Base-by-base conservation (phyloP, 53 echinoderm and acorn worm genomes). In the Zoroaster sp. region DNA sequence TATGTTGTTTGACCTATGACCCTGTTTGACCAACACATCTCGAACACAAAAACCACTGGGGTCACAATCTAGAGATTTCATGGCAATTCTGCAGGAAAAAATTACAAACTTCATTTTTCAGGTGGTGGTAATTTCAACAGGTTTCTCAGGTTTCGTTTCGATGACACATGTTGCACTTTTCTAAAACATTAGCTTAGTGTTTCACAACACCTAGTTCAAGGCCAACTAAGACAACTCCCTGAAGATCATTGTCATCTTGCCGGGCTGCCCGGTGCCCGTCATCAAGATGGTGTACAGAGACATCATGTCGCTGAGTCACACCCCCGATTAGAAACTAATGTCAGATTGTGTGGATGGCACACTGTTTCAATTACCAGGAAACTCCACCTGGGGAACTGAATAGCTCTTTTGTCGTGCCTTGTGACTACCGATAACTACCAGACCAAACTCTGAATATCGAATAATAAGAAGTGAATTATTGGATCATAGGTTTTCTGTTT, bases 181-280 rank as follows among this genome's bases (percentile, higher is more conserved):
- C 28, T 25, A 28, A 59, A 59, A 59, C 28, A 4, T 59, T 59
- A 28, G 63, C 63, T 59, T 59, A 59, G 30, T 25, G 63, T 28
- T 59, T 21, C 21, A 28, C 28, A 59, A 28, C 63, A 28, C 40
- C 25, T 15, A 54, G 77, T 77, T 77, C 53, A 77, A 79, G 79
- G 79, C 40, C 79, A 65, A 35, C 14, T 31, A 35, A 79, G 53
- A 66, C 42, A 82, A 67, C 68, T 82, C 82, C 68, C 82, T 6
- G 43, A 40, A 66, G 82, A 44, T 44, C 42, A 82, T 68, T 82
- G 82, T 66, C 82, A 82, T 41, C 82, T 68, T 68, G 41, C 25
- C 11, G 28, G 17, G 68, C 63, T 59, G 63, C 63, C 63, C 30
- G 63, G 63, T 59, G 23, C 28, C 63, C 63, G 63, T 59, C 63